A percentile compares a stretch with the other conserved stretches of the same genome.
Conservation (phyloP, 2,113 vertebrate genomes). For the Erythrocercus mccallii region DNA sequence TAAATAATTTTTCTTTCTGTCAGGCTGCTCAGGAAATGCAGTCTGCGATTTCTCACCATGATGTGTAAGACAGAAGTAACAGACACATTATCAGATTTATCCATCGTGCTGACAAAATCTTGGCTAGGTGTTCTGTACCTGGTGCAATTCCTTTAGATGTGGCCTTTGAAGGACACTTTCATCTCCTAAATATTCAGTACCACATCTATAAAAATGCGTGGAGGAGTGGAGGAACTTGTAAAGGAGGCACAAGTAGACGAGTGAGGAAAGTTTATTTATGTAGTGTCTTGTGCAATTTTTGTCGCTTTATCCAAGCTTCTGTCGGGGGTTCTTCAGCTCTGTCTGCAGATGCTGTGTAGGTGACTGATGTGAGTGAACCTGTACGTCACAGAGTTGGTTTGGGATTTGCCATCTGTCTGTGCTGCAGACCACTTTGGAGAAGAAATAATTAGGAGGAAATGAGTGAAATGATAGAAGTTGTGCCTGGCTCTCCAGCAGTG, state of each 20-base stretch:
- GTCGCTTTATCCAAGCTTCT: not conserved
- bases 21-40: not conserved
- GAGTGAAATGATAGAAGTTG: not conserved
- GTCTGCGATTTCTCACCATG: not conserved
- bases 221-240: not conserved
- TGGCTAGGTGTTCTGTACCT: not conserved
- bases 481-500: not conserved
- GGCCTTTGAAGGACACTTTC: not conserved
- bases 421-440: not conserved
- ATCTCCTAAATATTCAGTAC: not conserved
- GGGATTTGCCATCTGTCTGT: constrained; percentile 6
- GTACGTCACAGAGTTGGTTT: not conserved
- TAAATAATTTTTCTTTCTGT: not conserved
- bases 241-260: not conserved
- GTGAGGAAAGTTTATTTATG: not conserved
- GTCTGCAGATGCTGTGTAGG: not conserved
- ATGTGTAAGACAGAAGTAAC: not conserved
- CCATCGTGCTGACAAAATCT: not conserved
- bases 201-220: not conserved
- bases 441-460: not conserved
- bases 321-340: not conserved
- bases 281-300: not conserved
- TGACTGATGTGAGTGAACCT: not conserved
- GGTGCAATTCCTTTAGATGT: not conserved
- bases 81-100: not conserved